These are phyloP conservation scores for Oasisia sp. DNA, from an alignment of 2,888 invertebrate species.

Conservation along the genomic window DNA sequence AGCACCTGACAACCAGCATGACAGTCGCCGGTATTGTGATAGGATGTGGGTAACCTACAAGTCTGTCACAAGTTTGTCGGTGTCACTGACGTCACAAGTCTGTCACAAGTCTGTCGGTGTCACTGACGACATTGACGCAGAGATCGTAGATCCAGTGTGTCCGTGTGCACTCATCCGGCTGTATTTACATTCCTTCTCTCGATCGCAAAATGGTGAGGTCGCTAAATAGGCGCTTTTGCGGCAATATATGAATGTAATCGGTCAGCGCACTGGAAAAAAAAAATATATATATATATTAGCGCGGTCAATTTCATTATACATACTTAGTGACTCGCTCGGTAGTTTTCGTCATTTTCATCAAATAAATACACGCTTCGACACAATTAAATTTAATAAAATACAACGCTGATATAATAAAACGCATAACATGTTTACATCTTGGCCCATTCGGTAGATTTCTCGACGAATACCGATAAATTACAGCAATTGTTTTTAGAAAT, in stretches of 20 bases:
- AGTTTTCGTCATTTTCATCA: not conserved
- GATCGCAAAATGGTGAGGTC: not conserved
- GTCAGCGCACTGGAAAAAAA: not conserved
- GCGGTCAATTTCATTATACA: not conserved
- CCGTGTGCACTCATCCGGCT: not conserved
- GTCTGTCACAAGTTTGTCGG: not conserved
- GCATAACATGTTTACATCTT: not conserved
- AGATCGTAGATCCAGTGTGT: not conserved
- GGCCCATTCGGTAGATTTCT: not conserved
- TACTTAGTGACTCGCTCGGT: not conserved
- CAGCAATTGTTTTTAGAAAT: not conserved
- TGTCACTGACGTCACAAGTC: not conserved
- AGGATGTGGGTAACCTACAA: not conserved
- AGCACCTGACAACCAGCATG: not conserved
- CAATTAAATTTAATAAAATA: not conserved
- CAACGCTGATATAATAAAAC: not conserved
- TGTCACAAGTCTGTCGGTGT: not conserved
- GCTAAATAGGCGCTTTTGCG: not conserved
- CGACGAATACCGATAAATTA: not conserved
- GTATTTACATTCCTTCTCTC: not conserved
- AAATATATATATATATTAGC: not conserved
- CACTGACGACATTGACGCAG: not conserved
- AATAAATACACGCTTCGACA: not conserved
- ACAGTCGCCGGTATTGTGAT: not conserved
- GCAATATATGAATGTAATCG: not conserved